Evolutionary conservation across 2,113 vertebrate genomes (phyloP), one percentile per base, ranked within the genome.

Genomic region (Anhinga rufa): DNA sequence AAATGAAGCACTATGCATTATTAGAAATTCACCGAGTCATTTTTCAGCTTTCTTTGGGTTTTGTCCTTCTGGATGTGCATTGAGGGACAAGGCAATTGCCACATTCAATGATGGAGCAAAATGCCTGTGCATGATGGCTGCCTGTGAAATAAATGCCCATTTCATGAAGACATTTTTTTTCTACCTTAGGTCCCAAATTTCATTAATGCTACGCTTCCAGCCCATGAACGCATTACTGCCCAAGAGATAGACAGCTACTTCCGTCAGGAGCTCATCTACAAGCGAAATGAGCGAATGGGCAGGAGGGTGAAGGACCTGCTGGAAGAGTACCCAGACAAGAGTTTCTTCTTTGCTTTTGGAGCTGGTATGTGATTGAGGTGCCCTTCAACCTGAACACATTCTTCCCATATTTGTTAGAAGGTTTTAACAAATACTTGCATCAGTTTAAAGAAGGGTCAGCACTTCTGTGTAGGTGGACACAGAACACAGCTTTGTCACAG

Each of bases 321-420:
- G 26, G 98, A 99, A 85, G 98, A 99, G 25, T 97, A 99, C 60
- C 98, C 99, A 1, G 97, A 98, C 76, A 99, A 99, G 96, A 99
- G 98, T 95, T 99, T 99, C 98, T 99, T 99, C 98, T 99, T 99
- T 82, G 98, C 98, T 17, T 99, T 99, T 91, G 99, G 99, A 96
- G 99, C 99, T 97, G 98, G 99, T 99, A 95, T 88, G 98, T 98
- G 55, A 60, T 15, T 72, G 57, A 55, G 25, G 18, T 55, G 70
- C 29, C 29, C 9, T 83, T 83, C 46, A 58, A 66, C 25, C 31
- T 88, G n/a, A 85, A 58, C 10, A 22, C 21, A 11, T 52, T 69
- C 26, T 69, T 95, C 40, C 21, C 2, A 0, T 5, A 3, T 55
- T 26, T 1, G 2, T 70, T 42, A 66, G 18, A 80, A 83, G 19